phyloP scores from a whole-genome alignment of 92 coral and sea anemone species.

The Meandrina meandrites region DNA sequence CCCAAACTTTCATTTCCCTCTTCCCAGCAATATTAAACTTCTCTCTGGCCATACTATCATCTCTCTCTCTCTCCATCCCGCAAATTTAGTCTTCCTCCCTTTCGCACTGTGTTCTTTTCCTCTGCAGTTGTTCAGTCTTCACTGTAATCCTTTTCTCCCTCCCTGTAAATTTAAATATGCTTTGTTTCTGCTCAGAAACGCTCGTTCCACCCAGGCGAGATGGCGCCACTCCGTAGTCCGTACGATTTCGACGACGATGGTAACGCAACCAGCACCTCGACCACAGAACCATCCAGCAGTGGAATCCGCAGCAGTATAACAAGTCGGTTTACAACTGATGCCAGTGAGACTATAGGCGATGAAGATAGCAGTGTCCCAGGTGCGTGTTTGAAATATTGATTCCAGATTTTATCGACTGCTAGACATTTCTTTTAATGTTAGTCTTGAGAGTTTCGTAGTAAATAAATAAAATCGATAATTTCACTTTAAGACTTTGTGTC shows the following conservation, averaged over 20 bases:
- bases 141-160: background rate
- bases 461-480: background rate
- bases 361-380: constrained; percentile 73
- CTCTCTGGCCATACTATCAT: background rate
- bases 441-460: background rate
- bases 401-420: background rate
- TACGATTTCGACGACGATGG: constrained; percentile 91
- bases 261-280: constrained; percentile 82
- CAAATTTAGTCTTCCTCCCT: background rate
- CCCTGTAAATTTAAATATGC: background rate
- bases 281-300: constrained; percentile 91
- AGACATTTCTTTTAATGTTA: background rate
- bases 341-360: constrained; percentile 50
- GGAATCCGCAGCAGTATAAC: constrained; percentile 85
- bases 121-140: background rate
- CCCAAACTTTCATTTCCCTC: background rate
- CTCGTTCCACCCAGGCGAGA: constrained; percentile 93
- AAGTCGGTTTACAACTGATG: constrained; percentile 62
- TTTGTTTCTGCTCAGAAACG: constrained; percentile 62
- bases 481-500: background rate
- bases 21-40: background rate
- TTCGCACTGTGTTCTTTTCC: background rate
- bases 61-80: background rate
- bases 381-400: background rate
- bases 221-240: constrained; percentile 75